Evolutionary conservation across 2,797 vertebrate genomes (phyloP).

Genomic region (Limnodromus scolopaceus): DNA sequence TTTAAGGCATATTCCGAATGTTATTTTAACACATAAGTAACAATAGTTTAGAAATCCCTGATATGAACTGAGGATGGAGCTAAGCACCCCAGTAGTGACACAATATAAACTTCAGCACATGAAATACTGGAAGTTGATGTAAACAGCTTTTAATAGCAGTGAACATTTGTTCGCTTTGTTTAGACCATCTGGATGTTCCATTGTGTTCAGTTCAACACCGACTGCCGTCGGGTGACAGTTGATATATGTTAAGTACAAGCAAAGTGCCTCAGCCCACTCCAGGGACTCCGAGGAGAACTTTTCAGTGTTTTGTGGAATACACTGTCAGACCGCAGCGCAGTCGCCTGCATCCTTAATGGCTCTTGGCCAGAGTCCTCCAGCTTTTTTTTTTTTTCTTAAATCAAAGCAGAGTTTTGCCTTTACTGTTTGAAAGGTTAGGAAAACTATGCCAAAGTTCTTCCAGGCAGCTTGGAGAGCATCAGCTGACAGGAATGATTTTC

Average conservation of each 20-base stretch:
- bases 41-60: slow-evolving; percentile 60
- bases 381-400: background rate
- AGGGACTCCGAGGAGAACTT: slow-evolving; percentile 77
- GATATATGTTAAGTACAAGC: slow-evolving; percentile 84
- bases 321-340: slow-evolving; percentile 58
- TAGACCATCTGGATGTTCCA: slow-evolving; percentile 90
- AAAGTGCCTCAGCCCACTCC: slow-evolving; percentile 76
- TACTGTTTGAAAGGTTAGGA: slow-evolving; percentile 77
- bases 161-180: slow-evolving; percentile 86
- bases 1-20: slow-evolving; percentile 9
- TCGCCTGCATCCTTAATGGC: slow-evolving; percentile 81
- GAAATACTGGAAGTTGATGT: slow-evolving; percentile 86
- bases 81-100: slow-evolving; percentile 72
- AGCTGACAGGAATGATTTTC: slow-evolving; percentile 71
- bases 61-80: slow-evolving; percentile 15
- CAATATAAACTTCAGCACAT: slow-evolving; percentile 79
- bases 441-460: slow-evolving; percentile 79
- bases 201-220: slow-evolving; percentile 81
- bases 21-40: slow-evolving; percentile 44
- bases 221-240: slow-evolving; percentile 83
- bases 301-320: slow-evolving; percentile 69
- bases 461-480: slow-evolving; percentile 62
- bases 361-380: slow-evolving; percentile 71
- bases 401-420: slow-evolving; percentile 75
- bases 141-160: slow-evolving; percentile 91